Percentiles rank a stretch among this genome's conserved stretches.
Conservation (phyloP, 2,797 vertebrate genomes). For the Falco concolor region DNA sequence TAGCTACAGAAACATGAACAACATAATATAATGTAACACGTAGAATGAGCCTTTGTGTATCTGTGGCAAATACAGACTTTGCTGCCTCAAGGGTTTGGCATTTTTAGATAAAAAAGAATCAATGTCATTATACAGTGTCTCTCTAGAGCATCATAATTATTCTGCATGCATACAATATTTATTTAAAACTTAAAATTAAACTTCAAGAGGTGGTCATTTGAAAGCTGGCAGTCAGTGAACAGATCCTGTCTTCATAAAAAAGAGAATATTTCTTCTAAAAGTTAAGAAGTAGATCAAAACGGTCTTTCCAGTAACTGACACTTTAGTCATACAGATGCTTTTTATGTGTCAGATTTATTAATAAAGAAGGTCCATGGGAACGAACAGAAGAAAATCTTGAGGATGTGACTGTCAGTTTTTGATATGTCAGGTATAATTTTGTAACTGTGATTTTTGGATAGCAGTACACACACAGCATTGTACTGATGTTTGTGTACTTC, state of each 20-base stretch:
- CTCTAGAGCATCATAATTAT: conserved; percentile 85
- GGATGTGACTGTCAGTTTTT: conserved; percentile 87
- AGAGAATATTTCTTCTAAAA: conserved; percentile 97
- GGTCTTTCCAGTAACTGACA: conserved; percentile 96
- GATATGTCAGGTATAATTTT: conserved; percentile 98
- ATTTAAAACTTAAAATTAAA: conserved; percentile 90
- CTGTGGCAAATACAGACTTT: conserved; percentile 67
- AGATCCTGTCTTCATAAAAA: conserved; percentile 91
- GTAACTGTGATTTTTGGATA: conserved; percentile 91
- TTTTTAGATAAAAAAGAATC: conserved; percentile 86
- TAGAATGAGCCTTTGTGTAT: conserved; percentile 53
- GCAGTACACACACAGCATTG: conserved; percentile 84
- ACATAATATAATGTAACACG: conserved; percentile 63
- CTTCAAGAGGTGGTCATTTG: conserved; percentile 93
- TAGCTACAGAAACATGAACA: conserved; percentile 30
- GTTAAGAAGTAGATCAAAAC: conserved; percentile 95
- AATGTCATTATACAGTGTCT: conserved; percentile 79
- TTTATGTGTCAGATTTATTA: conserved; percentile 99
- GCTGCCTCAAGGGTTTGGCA: conserved; percentile 72
- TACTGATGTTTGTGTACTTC: conserved; percentile 91
- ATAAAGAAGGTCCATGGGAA: conserved; percentile 93
- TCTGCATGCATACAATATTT: conserved; percentile 96
- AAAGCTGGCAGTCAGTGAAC: conserved; percentile 88
- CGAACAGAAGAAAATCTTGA: conserved; percentile 80
- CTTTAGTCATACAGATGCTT: conserved; percentile 91